Conservation (phyloP, 2,888 invertebrate genomes). For the Drosophila quinaria region DNA sequence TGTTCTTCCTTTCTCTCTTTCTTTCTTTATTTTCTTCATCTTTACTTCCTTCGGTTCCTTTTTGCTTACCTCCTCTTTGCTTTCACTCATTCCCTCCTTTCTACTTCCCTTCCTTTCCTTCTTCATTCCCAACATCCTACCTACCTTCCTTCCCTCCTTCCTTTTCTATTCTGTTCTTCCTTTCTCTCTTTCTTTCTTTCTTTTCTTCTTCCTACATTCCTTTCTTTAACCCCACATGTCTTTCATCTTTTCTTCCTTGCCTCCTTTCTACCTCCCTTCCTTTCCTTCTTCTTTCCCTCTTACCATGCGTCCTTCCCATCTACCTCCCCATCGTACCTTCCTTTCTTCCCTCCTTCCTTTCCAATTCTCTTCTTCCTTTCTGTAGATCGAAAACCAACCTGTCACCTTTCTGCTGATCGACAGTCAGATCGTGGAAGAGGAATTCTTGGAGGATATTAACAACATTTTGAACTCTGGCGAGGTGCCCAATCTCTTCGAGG, state of each 20-base stretch:
- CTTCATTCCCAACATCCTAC: background rate
- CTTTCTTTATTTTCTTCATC: too few relatives aligned
- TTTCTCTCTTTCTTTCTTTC: background rate
- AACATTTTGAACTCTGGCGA: slow-evolving; percentile 97
- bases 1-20: background rate
- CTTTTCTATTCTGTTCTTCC: background rate
- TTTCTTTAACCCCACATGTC: too few relatives aligned
- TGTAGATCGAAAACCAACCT: slow-evolving; percentile 87
- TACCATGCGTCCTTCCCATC: too few relatives aligned
- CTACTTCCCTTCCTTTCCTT: too few relatives aligned
- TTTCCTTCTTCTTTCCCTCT: too few relatives aligned
- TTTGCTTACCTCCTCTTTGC: too few relatives aligned
- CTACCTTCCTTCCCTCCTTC: background rate
- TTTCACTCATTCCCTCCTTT: too few relatives aligned
- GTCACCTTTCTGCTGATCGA: slow-evolving; percentile 95
- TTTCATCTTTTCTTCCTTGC: background rate
- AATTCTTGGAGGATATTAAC: slow-evolving; percentile 96
- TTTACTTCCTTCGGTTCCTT: too few relatives aligned
- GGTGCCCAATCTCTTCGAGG: slow-evolving; percentile 95
- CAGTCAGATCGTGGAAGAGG: slow-evolving; percentile 95
- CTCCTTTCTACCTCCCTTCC: background rate
- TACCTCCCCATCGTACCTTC: too few relatives aligned
- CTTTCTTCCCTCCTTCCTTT: background rate
- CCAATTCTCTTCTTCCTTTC: background rate
- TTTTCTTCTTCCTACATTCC: too few relatives aligned